Evolutionary conservation across 2,113 vertebrate genomes (phyloP).

Genomic region (Marcusenius ussheri): DNA sequence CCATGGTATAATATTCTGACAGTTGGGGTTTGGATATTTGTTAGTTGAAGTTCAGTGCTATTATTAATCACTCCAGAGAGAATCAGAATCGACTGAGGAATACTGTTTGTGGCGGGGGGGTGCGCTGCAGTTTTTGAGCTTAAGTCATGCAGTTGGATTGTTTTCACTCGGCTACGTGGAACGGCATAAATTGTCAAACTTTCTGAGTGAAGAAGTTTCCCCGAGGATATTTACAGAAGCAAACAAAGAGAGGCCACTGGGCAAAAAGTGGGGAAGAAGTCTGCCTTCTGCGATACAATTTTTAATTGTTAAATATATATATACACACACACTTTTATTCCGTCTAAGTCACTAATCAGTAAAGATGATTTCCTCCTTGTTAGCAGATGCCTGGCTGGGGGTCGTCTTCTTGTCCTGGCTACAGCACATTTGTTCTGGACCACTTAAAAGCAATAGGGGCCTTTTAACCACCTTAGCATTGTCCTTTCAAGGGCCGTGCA

Average conservation of each 20-base stretch:
- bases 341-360: not conserved
- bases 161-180: not conserved
- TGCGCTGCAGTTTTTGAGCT: not conserved
- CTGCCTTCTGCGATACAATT: not conserved
- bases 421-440: slow-evolving; percentile 12
- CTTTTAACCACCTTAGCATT: slow-evolving; percentile 15
- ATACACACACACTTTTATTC: not conserved
- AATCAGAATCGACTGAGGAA: not conserved
- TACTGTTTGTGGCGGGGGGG: not conserved
- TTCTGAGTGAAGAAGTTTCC: not conserved
- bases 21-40: not conserved
- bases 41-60: not conserved
- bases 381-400: not conserved
- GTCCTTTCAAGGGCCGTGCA: slow-evolving; percentile 1
- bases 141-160: not conserved
- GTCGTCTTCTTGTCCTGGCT: not conserved
- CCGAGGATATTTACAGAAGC: not conserved
- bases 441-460: not conserved
- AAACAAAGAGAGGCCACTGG: not conserved
- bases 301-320: not conserved
- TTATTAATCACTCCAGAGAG: not conserved
- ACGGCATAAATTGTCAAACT: not conserved
- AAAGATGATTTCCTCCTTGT: slow-evolving; percentile 8
- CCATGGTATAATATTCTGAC: not conserved
- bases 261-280: not conserved